Evolutionary conservation across 2,113 vertebrate species (phyloP).

Genomic region (Elephantulus edwardii): DNA sequence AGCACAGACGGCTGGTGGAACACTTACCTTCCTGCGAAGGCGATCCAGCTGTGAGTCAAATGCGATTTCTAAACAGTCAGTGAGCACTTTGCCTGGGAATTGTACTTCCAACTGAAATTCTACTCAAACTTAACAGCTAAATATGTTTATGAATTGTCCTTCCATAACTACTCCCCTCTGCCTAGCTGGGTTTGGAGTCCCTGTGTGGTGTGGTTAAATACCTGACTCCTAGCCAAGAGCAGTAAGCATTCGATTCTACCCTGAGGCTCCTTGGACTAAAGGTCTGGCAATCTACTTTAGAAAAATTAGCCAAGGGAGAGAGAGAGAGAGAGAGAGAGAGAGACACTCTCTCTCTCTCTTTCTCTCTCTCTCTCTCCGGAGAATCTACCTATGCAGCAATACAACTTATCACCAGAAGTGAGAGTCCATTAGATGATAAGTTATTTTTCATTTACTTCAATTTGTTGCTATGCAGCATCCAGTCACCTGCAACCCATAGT

Average conservation of each 20-base stretch:
- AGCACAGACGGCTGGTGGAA: conserved; percentile 76
- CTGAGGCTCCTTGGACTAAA: neutral
- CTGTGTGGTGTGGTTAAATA: neutral
- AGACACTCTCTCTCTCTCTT: too few species aligned
- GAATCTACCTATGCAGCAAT: too few species aligned
- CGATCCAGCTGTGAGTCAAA: conserved; percentile 54
- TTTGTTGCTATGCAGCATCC: too few species aligned
- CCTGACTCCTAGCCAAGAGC: neutral
- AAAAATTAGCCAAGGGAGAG: neutral
- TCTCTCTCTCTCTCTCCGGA: too few species aligned
- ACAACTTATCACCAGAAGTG: too few species aligned
- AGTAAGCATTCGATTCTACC: neutral
- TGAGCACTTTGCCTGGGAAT: conserved; percentile 15
- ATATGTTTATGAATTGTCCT: conserved; percentile 1
- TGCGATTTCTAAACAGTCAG: conserved; percentile 22
- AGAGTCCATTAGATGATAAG: too few species aligned
- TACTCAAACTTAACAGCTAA: neutral
- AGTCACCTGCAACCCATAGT: too few species aligned
- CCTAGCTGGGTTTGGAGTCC: neutral
- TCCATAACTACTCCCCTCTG: neutral
- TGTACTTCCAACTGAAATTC: neutral
- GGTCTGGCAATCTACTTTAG: neutral
- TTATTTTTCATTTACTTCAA: too few species aligned
- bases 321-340: too few species aligned
- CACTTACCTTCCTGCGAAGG: conserved; percentile 44